Percentiles rank a stretch among this genome's conserved stretches.
phyloP scores from a whole-genome alignment of 1,140 invertebrate species.

The Sogatella furcifera region DNA sequence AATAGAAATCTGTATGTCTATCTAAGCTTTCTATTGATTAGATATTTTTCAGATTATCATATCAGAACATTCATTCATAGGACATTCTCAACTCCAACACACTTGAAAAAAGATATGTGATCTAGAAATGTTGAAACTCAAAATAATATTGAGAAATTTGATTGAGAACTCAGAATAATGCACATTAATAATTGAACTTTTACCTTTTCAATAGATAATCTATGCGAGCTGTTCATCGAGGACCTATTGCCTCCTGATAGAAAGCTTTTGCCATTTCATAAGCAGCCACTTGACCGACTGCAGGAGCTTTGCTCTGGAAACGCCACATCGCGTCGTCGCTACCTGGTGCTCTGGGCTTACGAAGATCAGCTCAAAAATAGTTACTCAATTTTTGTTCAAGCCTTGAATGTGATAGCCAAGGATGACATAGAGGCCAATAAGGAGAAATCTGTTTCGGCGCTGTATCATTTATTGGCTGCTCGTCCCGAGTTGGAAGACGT shows the following conservation, averaged over 20 bases:
- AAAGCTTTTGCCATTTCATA: slow-evolving; percentile 62
- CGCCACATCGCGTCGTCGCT: slow-evolving; percentile 33
- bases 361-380: slow-evolving; percentile 71
- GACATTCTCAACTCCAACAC: too few species aligned
- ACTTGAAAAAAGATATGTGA: too few species aligned
- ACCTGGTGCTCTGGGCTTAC: slow-evolving; percentile 55
- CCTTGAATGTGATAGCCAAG: slow-evolving; percentile 48
- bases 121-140: too few species aligned
- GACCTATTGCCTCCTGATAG: slow-evolving; percentile 60
- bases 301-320: slow-evolving; percentile 25
- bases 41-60: too few species aligned
- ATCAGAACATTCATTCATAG: too few species aligned
- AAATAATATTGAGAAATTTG: too few species aligned
- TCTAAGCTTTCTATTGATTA: too few species aligned
- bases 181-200: too few species aligned
- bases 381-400: slow-evolving; percentile 59
- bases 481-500: slow-evolving; percentile 85
- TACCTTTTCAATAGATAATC: slow-evolving; percentile 37
- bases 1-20: too few species aligned
- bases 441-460: slow-evolving; percentile 63
- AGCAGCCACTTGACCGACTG: slow-evolving; percentile 41
- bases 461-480: slow-evolving; percentile 66
- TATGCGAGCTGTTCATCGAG: slow-evolving; percentile 65
- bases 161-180: too few species aligned
- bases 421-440: slow-evolving; percentile 69